A percentile compares a stretch with the other conserved stretches of the same genome.
These are phyloP conservation scores for Mamestra brassicae DNA, from an alignment of 2,888 invertebrate genomes.

Conservation along the genomic window DNA sequence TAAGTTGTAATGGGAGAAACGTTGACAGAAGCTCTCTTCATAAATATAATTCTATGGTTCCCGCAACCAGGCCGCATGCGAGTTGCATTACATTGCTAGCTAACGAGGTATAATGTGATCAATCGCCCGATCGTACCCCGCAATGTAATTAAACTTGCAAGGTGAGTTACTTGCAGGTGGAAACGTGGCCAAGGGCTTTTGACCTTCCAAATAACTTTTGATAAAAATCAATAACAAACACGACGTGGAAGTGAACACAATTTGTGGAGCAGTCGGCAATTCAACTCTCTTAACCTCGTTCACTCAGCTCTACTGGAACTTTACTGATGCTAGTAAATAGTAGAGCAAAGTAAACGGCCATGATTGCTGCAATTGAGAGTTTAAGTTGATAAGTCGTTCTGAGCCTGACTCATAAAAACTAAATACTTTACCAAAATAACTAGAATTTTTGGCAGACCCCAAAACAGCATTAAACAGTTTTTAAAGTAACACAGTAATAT, in stretches of 20 bases:
- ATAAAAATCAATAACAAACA: no score
- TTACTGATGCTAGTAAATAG: not conserved
- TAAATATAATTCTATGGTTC: not conserved
- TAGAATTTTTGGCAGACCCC: not conserved
- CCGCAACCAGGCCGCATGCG: no score
- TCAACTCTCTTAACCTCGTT: constrained; percentile 22
- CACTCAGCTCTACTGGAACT: constrained; percentile 7
- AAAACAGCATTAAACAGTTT: not conserved
- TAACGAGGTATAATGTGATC: no score
- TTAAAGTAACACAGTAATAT: not conserved
- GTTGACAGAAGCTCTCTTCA: not conserved
- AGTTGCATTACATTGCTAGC: no score
- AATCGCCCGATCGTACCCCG: no score
- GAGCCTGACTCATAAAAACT: not conserved
- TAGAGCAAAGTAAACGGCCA: not conserved
- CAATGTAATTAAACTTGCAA: no score
- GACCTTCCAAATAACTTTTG: not conserved
- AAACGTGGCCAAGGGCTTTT: no score
- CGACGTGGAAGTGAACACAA: not conserved
- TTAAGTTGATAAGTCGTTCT: constrained; percentile 12
- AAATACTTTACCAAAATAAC: not conserved
- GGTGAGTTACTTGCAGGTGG: no score
- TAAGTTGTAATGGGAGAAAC: constrained; percentile 16
- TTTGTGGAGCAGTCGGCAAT: not conserved
- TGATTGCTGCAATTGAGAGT: constrained; percentile 15